phyloP scores from a whole-genome alignment of 2,113 vertebrate species.

The Rousettus leschenaultii region DNA sequence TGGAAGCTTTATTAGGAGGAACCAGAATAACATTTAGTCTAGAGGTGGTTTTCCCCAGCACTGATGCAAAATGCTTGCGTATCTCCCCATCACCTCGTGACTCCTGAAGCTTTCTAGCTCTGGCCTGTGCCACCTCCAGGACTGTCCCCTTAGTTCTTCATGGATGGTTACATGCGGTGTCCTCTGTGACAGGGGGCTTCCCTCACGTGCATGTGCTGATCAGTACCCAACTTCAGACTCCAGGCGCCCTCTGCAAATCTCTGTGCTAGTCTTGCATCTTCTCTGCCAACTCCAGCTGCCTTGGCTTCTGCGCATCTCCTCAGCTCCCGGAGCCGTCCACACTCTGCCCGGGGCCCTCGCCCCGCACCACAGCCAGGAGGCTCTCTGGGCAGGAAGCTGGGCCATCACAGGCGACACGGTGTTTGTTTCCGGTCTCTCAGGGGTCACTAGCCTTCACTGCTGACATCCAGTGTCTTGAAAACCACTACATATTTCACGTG shows the following conservation, averaged over 20 bases:
- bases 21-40: not conserved
- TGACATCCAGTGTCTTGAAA: not conserved
- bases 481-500: not conserved
- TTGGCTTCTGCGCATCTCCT: not conserved
- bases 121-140: not conserved
- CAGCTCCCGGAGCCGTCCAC: not conserved
- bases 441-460: not conserved
- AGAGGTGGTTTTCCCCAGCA: not conserved
- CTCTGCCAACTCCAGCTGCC: not conserved
- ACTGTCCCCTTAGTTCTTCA: not conserved
- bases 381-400: not conserved
- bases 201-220: accelerated
- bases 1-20: not conserved
- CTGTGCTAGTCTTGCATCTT: too few relatives aligned
- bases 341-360: not conserved
- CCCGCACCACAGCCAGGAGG: not conserved
- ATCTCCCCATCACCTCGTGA: too few relatives aligned
- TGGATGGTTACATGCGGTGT: not conserved
- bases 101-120: not conserved
- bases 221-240: not conserved
- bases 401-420: not conserved
- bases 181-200: not conserved
- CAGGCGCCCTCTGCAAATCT: not conserved
- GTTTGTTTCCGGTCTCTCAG: not conserved
- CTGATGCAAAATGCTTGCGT: not conserved